phyloP scores from a whole-genome alignment of 2,113 vertebrate species.

The Hepsetus odoe region DNA sequence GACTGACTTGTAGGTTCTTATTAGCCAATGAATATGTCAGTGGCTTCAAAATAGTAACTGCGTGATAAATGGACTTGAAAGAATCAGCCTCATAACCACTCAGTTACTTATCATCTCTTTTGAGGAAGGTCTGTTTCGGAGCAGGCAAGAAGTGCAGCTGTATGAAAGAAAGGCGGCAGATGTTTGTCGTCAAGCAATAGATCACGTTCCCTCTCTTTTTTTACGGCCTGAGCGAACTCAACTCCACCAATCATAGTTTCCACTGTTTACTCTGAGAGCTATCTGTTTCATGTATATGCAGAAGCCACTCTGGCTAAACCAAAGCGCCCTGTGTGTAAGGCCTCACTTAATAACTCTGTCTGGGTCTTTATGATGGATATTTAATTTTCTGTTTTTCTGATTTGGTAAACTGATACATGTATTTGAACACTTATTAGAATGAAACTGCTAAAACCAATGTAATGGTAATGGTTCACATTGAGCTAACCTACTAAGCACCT shows the following conservation, averaged over 20 bases:
- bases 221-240: slow-evolving; percentile 17
- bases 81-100: not conserved
- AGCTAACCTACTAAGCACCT: not conserved
- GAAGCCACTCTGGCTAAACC: slow-evolving; percentile 5
- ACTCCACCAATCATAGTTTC: slow-evolving; percentile 54
- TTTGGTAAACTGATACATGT: not conserved
- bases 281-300: slow-evolving; percentile 25
- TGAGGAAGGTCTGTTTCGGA: not conserved
- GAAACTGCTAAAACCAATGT: too few relatives aligned
- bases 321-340: slow-evolving; percentile 31
- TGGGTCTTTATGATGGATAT: not conserved
- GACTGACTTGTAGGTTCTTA: not conserved
- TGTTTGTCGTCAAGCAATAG: slow-evolving; percentile 45
- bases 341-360: slow-evolving; percentile 15
- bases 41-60: not conserved
- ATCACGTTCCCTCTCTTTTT: slow-evolving; percentile 41
- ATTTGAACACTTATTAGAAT: too few relatives aligned
- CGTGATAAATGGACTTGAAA: not conserved
- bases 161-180: slow-evolving; percentile 32
- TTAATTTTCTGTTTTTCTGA: not conserved
- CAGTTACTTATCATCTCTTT: not conserved
- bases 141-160: not conserved
- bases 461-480: not conserved
- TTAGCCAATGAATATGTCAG: slow-evolving; percentile 3
- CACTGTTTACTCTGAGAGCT: slow-evolving; percentile 56